Percentiles rank a stretch among this genome's conserved stretches.
Conservation (phyloP, 2,113 vertebrate genomes). For the Phalacrocorax carbo region DNA sequence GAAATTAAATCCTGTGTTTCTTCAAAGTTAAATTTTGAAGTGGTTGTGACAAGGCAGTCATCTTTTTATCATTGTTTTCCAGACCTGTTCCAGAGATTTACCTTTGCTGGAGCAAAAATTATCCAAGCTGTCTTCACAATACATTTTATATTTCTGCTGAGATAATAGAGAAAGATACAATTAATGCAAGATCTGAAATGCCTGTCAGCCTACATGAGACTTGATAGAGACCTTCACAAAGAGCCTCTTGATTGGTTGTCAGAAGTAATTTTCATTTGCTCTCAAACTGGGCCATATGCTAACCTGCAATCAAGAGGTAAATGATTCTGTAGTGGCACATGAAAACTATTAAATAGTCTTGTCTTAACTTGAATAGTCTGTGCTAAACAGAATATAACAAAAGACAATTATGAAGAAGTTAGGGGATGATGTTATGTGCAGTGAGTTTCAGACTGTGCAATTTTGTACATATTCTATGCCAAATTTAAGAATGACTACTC, state of each 20-base stretch:
- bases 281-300: not conserved
- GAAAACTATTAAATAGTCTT: not conserved
- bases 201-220: not conserved
- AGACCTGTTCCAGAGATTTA: not conserved
- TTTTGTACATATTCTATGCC: not conserved
- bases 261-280: not conserved
- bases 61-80: not conserved
- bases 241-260: not conserved
- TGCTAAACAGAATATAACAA: not conserved
- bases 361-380: not conserved
- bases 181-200: not conserved
- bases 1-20: not conserved
- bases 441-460: not conserved
- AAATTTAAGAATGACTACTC: not conserved
- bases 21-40: not conserved
- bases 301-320: not conserved
- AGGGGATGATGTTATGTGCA: not conserved
- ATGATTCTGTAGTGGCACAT: not conserved
- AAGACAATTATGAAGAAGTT: not conserved
- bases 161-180: not conserved
- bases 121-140: not conserved
- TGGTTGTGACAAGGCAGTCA: not conserved
- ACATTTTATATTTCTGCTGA: not conserved
- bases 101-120: not conserved
- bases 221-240: not conserved